These are phyloP conservation scores for Automeris io DNA, from an alignment of 2,888 invertebrate species.

Conservation along the genomic window DNA sequence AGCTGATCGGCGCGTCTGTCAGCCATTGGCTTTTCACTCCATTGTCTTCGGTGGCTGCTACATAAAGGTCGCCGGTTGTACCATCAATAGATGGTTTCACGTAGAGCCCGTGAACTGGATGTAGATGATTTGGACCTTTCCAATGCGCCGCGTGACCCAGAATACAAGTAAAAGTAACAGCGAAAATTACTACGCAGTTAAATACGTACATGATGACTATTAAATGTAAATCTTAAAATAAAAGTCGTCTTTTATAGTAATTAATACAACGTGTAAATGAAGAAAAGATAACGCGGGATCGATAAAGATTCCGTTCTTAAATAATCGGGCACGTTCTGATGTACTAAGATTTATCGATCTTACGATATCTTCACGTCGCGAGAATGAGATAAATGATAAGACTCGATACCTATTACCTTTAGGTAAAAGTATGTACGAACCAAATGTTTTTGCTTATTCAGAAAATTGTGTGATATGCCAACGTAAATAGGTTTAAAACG, in stretches of 20 bases:
- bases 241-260: background rate
- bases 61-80: constrained; percentile 61
- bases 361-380: constrained; percentile 7
- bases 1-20: constrained; percentile 56
- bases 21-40: constrained; percentile 60
- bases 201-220: background rate
- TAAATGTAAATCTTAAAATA: background rate
- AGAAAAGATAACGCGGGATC: background rate
- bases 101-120: constrained; percentile 62
- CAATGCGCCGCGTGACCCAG: constrained; percentile 33
- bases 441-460: background rate
- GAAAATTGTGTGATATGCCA: background rate
- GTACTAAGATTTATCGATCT: constrained; percentile 1
- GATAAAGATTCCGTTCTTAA: background rate
- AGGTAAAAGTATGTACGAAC: background rate
- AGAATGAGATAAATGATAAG: constrained; percentile 1
- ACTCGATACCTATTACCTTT: background rate
- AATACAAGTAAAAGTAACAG: background rate
- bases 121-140: constrained; percentile 37
- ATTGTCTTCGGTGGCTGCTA: constrained; percentile 62
- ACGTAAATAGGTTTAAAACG: background rate
- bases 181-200: background rate
- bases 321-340: constrained; percentile 4
- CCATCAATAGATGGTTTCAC: constrained; percentile 63
- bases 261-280: background rate